Evolutionary conservation across 2,113 vertebrate genomes (phyloP), one percentile per base, ranked within the genome.

Genomic region (Polypterus senegalus): DNA sequence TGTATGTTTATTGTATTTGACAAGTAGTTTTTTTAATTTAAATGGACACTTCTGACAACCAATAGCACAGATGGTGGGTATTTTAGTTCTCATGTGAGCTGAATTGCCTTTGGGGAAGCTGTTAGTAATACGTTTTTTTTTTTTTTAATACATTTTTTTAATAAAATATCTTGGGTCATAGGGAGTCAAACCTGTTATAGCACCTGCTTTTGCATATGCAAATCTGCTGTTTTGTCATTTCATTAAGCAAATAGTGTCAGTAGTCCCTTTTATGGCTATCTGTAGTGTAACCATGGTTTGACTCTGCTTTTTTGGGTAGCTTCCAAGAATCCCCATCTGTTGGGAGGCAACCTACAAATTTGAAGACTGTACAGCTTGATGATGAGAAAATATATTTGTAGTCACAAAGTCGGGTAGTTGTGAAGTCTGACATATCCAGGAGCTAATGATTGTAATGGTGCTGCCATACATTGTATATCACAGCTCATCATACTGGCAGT

Each of bases 151-250:
- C n/a, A 43, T 48, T 49, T 67, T 51, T n/a, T 48, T 46, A 8
- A 10, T 7, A 69, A 83, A 78, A 71, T 71, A 71, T 76, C 82
- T 86, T 72, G 78, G 89, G 90, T 96, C 87, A 91, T 86, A 81
- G 84, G 79, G 83, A 91, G 71, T 88, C 88, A 90, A 93, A 93
- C 90, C 89, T 96, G 90, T 93, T 92, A 84, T 69, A 87, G 83
- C 93, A 96, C 90, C 92, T 96, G 91, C 82, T 90, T 91, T 83
- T 88, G 73, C 77, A 86, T 86, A 88, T 90, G 88, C 83, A 93
- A 88, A 94, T 94, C 85, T 93, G 86, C 90, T 90, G 82, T 91
- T 92, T 89, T 93, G 87, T 91, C 85, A 87, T 93, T 89, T 92
- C 84, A 88, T 97, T 94, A 89, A 88, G 82, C 82, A 87, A 75